Conservation (phyloP, 2,113 vertebrate genomes). For the Phylloscopus trochilus region DNA sequence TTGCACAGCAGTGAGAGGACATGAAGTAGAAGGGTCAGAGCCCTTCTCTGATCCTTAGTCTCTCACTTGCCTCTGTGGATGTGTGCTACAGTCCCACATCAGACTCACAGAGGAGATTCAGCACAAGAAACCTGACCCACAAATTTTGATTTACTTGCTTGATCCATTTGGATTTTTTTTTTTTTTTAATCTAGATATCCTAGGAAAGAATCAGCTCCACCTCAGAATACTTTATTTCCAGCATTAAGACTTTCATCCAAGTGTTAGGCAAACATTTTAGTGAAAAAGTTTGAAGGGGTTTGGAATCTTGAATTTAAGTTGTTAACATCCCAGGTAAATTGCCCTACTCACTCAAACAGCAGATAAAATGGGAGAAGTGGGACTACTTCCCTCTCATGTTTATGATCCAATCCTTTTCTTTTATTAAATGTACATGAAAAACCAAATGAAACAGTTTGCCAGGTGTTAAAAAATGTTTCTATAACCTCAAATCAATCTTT, state of each 20-base stretch:
- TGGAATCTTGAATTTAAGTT: neutral
- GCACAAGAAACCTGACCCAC: neutral
- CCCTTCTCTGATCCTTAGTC: neutral
- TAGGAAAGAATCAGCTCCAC: neutral
- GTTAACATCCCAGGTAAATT: slow-evolving; percentile 17
- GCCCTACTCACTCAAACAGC: neutral
- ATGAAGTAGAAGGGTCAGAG: neutral
- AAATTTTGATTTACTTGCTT: neutral
- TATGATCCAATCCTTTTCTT: slow-evolving; percentile 22
- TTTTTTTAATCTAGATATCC: neutral
- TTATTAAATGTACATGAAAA: slow-evolving; percentile 46
- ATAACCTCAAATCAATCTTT: slow-evolving; percentile 10
- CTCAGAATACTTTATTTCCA: neutral
- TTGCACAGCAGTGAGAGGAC: neutral
- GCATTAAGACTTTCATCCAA: neutral
- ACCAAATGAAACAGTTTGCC: slow-evolving; percentile 38
- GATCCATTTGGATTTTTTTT: neutral
- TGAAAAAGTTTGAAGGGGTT: neutral
- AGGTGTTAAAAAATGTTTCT: slow-evolving; percentile 46
- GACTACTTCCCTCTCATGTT: slow-evolving; percentile 24
- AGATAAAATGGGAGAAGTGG: neutral
- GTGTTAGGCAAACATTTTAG: neutral
- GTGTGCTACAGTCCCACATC: rapidly evolving
- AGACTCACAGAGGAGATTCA: neutral
- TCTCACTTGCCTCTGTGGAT: neutral